phyloP scores from a whole-genome alignment of 2,113 vertebrate genomes.

The Haemorhous mexicanus region DNA sequence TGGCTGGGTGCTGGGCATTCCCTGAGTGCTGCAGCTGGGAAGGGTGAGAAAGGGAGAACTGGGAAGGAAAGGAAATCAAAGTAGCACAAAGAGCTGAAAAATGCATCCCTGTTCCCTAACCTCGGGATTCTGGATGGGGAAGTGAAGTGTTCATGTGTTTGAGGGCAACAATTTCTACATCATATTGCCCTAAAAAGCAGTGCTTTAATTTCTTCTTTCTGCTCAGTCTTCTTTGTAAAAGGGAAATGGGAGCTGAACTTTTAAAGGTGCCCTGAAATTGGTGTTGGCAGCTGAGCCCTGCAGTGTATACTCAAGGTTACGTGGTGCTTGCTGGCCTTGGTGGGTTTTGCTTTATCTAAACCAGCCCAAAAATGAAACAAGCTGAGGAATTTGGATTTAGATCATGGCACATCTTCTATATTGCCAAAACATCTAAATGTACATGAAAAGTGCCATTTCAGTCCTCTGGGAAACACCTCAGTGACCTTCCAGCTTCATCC shows the following conservation, averaged over 20 bases:
- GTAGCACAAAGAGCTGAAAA: neutral
- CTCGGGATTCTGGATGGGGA: neutral
- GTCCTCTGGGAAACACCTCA: neutral
- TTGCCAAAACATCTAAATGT: neutral
- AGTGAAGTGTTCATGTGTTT: neutral
- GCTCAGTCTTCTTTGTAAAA: neutral
- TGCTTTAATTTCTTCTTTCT: neutral
- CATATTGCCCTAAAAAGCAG: neutral
- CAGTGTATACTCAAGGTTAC: neutral
- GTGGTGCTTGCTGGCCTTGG: rapidly evolving
- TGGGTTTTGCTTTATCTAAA: neutral
- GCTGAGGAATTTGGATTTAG: neutral
- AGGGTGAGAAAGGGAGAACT: neutral
- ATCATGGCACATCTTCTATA: neutral
- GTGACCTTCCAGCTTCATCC: neutral
- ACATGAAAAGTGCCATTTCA: neutral
- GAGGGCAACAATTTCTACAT: neutral
- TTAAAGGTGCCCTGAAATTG: neutral
- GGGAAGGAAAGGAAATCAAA: neutral
- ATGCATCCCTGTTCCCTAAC: neutral
- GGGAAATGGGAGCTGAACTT: neutral
- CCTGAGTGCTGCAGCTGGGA: neutral
- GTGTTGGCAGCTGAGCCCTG: neutral
- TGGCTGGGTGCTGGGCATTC: neutral
- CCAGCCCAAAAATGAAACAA: neutral